Evolutionary conservation across 1,140 invertebrate species (phyloP).

Genomic region (Aleiodes sp.): DNA sequence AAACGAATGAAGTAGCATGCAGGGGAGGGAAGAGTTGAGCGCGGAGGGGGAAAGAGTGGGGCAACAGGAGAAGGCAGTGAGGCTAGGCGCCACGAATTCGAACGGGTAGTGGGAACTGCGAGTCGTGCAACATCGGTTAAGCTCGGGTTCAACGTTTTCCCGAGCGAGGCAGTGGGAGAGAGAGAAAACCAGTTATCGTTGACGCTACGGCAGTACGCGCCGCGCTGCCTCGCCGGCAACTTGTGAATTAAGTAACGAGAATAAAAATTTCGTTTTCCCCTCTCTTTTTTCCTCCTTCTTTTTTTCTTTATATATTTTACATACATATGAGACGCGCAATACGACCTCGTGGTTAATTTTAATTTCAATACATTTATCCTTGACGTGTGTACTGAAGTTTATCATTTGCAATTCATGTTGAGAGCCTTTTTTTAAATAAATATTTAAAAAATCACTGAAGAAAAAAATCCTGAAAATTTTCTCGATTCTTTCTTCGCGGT

Average conservation of each 20-base stretch:
- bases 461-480: too few relatives aligned
- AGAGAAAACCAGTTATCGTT: conserved; percentile 29
- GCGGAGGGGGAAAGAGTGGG: background rate
- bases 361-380: conserved; percentile 11
- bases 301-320: conserved; percentile 17
- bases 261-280: background rate
- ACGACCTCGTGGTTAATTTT: conserved; percentile 19
- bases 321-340: background rate
- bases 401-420: background rate
- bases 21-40: background rate
- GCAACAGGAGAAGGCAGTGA: conserved; percentile 24
- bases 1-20: background rate
- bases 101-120: background rate
- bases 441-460: too few relatives aligned
- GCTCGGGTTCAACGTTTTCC: background rate
- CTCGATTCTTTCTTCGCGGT: too few relatives aligned
- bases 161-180: conserved; percentile 5
- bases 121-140: background rate
- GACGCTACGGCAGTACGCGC: conserved; percentile 55
- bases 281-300: conserved; percentile 11
- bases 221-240: conserved; percentile 59
- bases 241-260: conserved; percentile 21
- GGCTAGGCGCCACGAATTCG: conserved; percentile 47
- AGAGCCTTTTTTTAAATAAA: background rate
- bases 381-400: background rate